Evolutionary conservation across 2,888 invertebrate genomes (phyloP), one percentile per base, ranked within the genome.

Genomic region (Crepidodera aurea): DNA sequence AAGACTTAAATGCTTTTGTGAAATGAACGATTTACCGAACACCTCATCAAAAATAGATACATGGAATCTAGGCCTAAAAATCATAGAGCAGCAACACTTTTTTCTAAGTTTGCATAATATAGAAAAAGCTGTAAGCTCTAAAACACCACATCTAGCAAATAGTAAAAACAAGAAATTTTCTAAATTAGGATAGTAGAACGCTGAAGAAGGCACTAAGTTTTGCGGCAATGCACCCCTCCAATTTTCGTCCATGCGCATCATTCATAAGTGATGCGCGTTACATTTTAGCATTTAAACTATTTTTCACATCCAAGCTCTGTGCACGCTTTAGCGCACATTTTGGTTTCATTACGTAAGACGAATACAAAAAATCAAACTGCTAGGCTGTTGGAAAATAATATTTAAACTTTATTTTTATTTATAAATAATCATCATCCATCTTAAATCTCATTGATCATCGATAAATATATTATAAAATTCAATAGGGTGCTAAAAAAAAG

Each of bases 151-250:
- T 69, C 63, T 69, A 48, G 40, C 51, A 46, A 54, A 53, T 37
- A 56, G 60, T 55, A 54, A 42, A 57, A 37, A 27, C 44, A 48
- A 60, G 10, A 51, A 37, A 29, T 53, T 60, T 54, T 54, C 46
- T 60, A 58, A 63, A 66, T 70, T 77, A 76, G 73, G 64, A 69
- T 76, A 77, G 75, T 74, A 73, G 73, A 69, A 66, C 64, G 69
- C 73, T 73, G 73, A 73, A 70, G 29, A 69, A 73, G 79, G 80
- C 80, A 81, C 80, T 79, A 79, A 78, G 71, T 76, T 76, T 69
- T 68, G 78, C 78, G 75, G 79, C 80, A 80, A 79, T 79, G 81
- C 81, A 81, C 81, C 81, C 79, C 78, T 80, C 79, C 79, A 74
- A 72, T 76, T 78, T 78, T 79, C 81, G 81, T 81, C 80, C 81